Conservation (phyloP, 2,888 invertebrate species). For the Myathropa florea region DNA sequence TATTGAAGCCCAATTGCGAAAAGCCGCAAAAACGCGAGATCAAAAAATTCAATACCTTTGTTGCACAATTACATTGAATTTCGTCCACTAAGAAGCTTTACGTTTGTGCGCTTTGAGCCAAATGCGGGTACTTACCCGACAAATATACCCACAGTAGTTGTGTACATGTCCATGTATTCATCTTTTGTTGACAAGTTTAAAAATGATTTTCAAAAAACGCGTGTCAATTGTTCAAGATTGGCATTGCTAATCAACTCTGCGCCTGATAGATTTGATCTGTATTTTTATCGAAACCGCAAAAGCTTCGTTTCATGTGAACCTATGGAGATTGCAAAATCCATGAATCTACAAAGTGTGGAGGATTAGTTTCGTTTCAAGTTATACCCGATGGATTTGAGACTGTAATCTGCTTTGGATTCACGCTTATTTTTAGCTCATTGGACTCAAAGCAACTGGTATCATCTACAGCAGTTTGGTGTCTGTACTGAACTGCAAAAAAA, state of each 20-base stretch:
- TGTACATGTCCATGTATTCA: neutral
- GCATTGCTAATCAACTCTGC: neutral
- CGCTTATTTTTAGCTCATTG: too few relatives aligned
- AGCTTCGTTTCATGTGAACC: neutral
- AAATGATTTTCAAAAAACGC: neutral
- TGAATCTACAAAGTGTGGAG: too few relatives aligned
- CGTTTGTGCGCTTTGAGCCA: conserved; percentile 3
- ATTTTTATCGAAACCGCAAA: neutral
- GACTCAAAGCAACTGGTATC: too few relatives aligned
- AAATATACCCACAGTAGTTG: neutral
- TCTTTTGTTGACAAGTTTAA: neutral
- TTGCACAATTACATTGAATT: conserved; percentile 35
- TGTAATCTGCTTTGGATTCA: too few relatives aligned
- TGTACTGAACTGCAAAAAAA: too few relatives aligned
- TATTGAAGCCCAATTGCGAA: conserved; percentile 10
- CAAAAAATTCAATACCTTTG: neutral
- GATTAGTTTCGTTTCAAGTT: too few relatives aligned
- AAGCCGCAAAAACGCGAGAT: neutral
- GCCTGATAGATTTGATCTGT: neutral
- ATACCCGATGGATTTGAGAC: too few relatives aligned
- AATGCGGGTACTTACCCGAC: neutral
- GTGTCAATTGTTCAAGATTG: conserved; percentile 3
- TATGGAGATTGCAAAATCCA: neutral
- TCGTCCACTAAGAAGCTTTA: conserved; percentile 14
- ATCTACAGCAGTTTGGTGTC: too few relatives aligned